Base-by-base conservation (phyloP, 2,797 vertebrate species). In the Falco berigora region DNA sequence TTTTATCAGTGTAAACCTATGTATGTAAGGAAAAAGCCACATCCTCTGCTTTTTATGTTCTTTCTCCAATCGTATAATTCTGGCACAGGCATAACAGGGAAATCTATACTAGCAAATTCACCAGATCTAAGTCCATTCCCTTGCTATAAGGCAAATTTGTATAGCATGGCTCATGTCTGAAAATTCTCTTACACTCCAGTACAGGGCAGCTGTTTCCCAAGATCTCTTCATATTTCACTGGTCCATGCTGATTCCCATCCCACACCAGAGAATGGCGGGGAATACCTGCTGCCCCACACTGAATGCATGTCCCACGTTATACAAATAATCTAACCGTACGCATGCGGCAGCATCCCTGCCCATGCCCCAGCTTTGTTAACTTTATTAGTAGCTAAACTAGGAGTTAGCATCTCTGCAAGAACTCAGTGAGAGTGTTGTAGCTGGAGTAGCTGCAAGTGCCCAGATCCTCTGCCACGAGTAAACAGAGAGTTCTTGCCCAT, bases 181-280 rank as follows among this genome's bases (percentile, higher is more conserved):
- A 74, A 68, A 46, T 63, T 52, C 44, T 53, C 28, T 67, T 44
- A 9, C 11, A 3, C 21, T 61, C 16, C 32, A 64, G 0, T 14
- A 34, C 9, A n/a, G 36, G 62, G 36, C 28, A 73, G 28, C 21
- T n/a, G 4, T 47, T 59, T 86, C 47, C 77, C 53, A 52, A 59
- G 52, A 6, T 6, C 32, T 40, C 74, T 25, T 66, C 47, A 75
- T 32, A 1, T 0, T 19, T 25, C 3, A 0, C 24, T 49, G 21
- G 13, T 30, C n/a, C 11, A 1, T 30, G 32, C 28, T n/a, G 7
- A 36, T 74, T 67, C 44, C 40, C 22, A n/a, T n/a, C 36, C 3
- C 36, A 11, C n/a, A 42, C 9, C 49, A 84, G 38, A 62, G 56
- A 71, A 44, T 11, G 61, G 40, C 36, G 14, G 5, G 4, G 50